phyloP scores from a whole-genome alignment of 1,140 invertebrate species.

The Ceratina australensis region DNA sequence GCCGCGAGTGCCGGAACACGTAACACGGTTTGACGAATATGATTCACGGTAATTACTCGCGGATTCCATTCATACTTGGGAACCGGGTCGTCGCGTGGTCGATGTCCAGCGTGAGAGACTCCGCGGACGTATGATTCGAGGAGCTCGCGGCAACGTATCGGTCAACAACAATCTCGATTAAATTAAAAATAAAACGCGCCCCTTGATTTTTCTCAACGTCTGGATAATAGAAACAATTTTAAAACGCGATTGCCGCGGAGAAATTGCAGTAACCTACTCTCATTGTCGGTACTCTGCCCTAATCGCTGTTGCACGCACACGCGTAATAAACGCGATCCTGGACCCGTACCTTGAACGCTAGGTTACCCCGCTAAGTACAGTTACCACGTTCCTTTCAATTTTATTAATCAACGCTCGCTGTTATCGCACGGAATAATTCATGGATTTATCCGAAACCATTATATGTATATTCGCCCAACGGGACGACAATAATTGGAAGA shows the following conservation, averaged over 20 bases:
- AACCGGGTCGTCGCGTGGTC: slow-evolving; percentile 17
- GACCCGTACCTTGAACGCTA: background rate
- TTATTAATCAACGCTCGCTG: slow-evolving; percentile 15
- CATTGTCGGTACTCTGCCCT: too few species aligned
- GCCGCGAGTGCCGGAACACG: background rate
- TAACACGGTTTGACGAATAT: background rate
- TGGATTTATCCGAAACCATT: background rate
- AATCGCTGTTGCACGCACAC: slow-evolving; percentile 11
- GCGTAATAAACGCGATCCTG: slow-evolving; percentile 5
- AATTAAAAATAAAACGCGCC: too few species aligned
- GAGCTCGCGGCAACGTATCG: slow-evolving; percentile 44
- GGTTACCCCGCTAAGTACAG: slow-evolving; percentile 8
- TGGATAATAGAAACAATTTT: slow-evolving; percentile 23
- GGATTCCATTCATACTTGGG: background rate
- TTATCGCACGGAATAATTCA: background rate
- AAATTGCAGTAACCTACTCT: slow-evolving; percentile 24
- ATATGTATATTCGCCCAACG: background rate
- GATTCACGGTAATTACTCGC: slow-evolving; percentile 30
- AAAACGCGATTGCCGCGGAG: background rate
- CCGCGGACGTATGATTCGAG: background rate
- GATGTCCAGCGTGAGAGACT: slow-evolving; percentile 53
- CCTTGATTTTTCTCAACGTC: background rate
- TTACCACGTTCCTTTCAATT: slow-evolving; percentile 14
- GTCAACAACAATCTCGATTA: slow-evolving; percentile 44
- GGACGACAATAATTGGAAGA: background rate